These are phyloP conservation scores for Diachasmimorpha longicaudata DNA, from an alignment of 1,140 invertebrate genomes.

Conservation along the genomic window DNA sequence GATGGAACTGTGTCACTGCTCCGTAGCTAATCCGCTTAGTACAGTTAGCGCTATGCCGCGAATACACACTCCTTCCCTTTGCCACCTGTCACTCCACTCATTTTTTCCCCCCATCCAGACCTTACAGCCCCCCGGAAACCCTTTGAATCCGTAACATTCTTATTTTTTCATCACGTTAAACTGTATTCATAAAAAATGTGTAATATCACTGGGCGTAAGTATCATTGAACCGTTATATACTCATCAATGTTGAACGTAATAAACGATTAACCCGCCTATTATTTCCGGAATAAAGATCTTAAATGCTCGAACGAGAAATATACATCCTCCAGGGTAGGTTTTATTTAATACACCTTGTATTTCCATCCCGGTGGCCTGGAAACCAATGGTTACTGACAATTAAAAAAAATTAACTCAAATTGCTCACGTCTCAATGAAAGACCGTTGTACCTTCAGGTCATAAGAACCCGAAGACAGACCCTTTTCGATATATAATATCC, in stretches of 20 bases:
- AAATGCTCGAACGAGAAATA: not conserved
- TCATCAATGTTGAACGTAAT: slow-evolving; percentile 21
- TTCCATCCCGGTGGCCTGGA: slow-evolving; percentile 21
- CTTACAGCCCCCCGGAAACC: not conserved
- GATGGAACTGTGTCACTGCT: slow-evolving; percentile 19
- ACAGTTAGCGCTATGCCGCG: not conserved
- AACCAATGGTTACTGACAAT: slow-evolving; percentile 23
- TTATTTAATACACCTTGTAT: slow-evolving; percentile 1
- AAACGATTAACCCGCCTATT: slow-evolving; percentile 24
- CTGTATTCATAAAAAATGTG: not conserved
- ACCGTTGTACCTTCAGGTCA: not conserved
- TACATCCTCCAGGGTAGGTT: not conserved
- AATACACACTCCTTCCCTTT: not conserved
- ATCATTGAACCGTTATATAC: not conserved
- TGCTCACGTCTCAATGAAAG: slow-evolving; percentile 16
- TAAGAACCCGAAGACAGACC: no score
- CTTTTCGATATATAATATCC: not conserved
- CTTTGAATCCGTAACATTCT: not conserved
- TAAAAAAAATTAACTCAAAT: slow-evolving; percentile 21
- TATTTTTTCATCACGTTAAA: slow-evolving; percentile 1
- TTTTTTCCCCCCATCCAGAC: not conserved
- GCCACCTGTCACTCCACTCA: not conserved
- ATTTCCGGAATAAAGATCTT: slow-evolving; percentile 26
- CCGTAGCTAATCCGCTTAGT: slow-evolving; percentile 18
- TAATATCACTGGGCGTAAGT: slow-evolving; percentile 10